A percentile compares a stretch with the other conserved stretches of the same genome.
Evolutionary conservation across 1,140 invertebrate genomes (phyloP).

Genomic region (Diorhabda elongata): DNA sequence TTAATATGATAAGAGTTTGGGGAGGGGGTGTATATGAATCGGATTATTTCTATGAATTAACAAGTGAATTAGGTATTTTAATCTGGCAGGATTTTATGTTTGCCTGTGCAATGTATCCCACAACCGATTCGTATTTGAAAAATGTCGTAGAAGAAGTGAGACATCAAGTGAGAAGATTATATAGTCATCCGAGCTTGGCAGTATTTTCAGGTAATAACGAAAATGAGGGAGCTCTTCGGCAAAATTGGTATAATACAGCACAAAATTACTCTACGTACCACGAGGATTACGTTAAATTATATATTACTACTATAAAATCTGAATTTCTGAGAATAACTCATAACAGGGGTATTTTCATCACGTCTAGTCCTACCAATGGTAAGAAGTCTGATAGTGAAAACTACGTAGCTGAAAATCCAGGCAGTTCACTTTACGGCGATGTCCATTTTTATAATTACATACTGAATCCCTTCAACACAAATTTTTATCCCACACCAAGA

Average conservation of each 20-base stretch:
- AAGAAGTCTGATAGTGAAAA: conserved; percentile 68
- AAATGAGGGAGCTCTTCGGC: conserved; percentile 85
- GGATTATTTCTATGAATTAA: conserved; percentile 84
- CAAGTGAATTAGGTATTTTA: conserved; percentile 75
- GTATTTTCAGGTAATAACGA: conserved; percentile 97
- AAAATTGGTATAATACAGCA: conserved; percentile 64
- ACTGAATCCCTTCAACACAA: conserved; percentile 73
- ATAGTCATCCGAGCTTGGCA: conserved; percentile 84
- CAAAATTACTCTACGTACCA: conserved; percentile 59
- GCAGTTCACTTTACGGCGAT: conserved; percentile 80
- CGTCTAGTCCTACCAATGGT: conserved; percentile 93
- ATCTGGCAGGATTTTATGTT: conserved; percentile 98
- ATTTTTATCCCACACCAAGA: conserved; percentile 71
- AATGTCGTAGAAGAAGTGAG: conserved; percentile 70
- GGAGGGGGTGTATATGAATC: conserved; percentile 94
- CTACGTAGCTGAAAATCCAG: conserved; percentile 70
- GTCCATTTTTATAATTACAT: conserved; percentile 91
- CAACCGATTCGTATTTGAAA: conserved; percentile 44
- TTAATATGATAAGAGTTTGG: conserved; percentile 96
- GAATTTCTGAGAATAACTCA: conserved; percentile 52
- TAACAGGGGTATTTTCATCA: conserved; percentile 65
- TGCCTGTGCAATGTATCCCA: conserved; percentile 93
- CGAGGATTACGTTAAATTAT: conserved; percentile 82
- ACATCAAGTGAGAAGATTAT: conserved; percentile 80
- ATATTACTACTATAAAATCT: conserved; percentile 71